Evolutionary conservation across 1,140 invertebrate species (phyloP).

Genomic region (Littorina saxatilis): DNA sequence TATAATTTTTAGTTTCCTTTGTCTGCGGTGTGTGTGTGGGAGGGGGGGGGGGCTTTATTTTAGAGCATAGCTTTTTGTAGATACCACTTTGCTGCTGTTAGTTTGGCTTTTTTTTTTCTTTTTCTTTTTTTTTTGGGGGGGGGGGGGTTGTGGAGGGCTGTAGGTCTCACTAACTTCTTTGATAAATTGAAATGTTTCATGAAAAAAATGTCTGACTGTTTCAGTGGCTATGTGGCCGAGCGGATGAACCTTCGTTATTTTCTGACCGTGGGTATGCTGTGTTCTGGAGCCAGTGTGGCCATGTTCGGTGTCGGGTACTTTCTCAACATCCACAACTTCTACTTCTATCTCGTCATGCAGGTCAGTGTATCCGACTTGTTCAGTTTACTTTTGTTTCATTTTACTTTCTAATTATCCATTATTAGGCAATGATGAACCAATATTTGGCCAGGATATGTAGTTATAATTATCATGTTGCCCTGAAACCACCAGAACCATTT

Average conservation of each 20-base stretch:
- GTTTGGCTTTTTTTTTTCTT: neutral
- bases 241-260: constrained; percentile 94
- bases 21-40: neutral
- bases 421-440: too few relatives aligned
- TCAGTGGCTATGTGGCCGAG: constrained; percentile 93
- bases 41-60: neutral
- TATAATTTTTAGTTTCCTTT: too few relatives aligned
- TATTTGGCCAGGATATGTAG: too few relatives aligned
- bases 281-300: constrained; percentile 91
- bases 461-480: too few relatives aligned
- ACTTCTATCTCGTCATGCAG: constrained; percentile 92
- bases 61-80: neutral
- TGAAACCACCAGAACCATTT: too few relatives aligned
- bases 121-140: neutral
- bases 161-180: too few relatives aligned
- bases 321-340: constrained; percentile 88
- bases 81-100: neutral
- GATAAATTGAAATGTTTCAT: too few relatives aligned
- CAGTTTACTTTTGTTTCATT: too few relatives aligned
- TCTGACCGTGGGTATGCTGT: constrained; percentile 91
- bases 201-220: constrained; percentile 13
- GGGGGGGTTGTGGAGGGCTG: too few relatives aligned
- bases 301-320: constrained; percentile 92
- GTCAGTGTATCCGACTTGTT: constrained; percentile 77
- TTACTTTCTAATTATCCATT: neutral